A percentile compares a stretch with the other conserved stretches of the same genome.
These are phyloP conservation scores for Coryphaenoides rupestris DNA, from an alignment of 2,113 vertebrate genomes.

Conservation along the genomic window DNA sequence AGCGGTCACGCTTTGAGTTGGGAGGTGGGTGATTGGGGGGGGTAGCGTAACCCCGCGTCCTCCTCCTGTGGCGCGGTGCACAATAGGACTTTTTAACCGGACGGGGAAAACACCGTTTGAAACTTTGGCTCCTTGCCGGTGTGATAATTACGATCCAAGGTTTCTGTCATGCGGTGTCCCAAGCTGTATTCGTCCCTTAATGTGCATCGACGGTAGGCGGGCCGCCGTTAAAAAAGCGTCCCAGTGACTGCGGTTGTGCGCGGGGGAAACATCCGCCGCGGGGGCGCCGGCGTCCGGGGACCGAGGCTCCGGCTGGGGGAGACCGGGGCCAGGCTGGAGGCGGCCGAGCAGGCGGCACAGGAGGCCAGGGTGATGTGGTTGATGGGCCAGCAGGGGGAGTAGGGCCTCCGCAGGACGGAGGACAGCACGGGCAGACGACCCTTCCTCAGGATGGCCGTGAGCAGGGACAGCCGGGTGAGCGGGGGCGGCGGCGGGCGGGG, in stretches of 20 bases:
- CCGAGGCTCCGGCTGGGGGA: slow-evolving; percentile 65
- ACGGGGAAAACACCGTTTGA: slow-evolving; percentile 41
- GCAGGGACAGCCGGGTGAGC: slow-evolving; percentile 83
- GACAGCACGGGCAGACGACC: slow-evolving; percentile 74
- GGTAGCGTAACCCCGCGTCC: slow-evolving; percentile 10
- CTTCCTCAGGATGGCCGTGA: slow-evolving; percentile 91
- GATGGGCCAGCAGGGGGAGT: too few relatives aligned
- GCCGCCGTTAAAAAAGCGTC: slow-evolving; percentile 23
- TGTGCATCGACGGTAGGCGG: slow-evolving; percentile 9
- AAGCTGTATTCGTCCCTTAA: slow-evolving; percentile 6
- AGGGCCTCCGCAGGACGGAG: too few relatives aligned
- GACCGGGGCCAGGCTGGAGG: too few relatives aligned
- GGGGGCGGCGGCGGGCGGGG: slow-evolving; percentile 61
- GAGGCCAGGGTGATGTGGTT: too few relatives aligned
- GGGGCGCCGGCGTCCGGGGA: slow-evolving; percentile 75
- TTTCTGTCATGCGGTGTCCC: slow-evolving; percentile 3
- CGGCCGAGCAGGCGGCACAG: too few relatives aligned
- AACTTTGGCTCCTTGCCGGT: slow-evolving; percentile 10
- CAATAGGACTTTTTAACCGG: neutral
- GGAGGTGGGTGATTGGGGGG: slow-evolving; percentile 32
- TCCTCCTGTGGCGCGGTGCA: neutral
- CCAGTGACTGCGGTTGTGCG: slow-evolving; percentile 68
- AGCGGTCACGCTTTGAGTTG: slow-evolving; percentile 27
- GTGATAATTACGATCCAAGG: slow-evolving; percentile 12
- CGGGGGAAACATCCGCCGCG: too few relatives aligned